A percentile compares a stretch with the other conserved stretches of the same genome.
Conservation (phyloP, 2,797 vertebrate species). For the Valencia hispanica region DNA sequence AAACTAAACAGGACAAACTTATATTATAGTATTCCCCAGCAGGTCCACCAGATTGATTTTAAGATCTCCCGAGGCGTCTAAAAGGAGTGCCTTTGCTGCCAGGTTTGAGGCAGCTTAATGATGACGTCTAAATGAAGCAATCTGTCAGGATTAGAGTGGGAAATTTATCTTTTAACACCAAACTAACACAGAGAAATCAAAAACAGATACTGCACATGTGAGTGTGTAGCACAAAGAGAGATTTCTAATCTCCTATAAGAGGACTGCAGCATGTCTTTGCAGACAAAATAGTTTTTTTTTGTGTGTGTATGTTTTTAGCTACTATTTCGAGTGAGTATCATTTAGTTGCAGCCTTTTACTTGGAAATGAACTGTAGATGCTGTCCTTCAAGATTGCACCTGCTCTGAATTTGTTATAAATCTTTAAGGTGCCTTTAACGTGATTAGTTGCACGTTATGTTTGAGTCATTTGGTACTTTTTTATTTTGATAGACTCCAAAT, state of each 20-base stretch:
- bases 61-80: background rate
- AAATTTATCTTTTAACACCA: background rate
- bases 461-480: conserved; percentile 24
- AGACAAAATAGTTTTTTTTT: background rate
- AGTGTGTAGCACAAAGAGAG: background rate
- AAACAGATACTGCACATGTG: background rate
- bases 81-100: background rate
- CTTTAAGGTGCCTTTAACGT: conserved; percentile 7
- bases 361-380: conserved; percentile 5
- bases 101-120: background rate
- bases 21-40: background rate
- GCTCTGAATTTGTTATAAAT: background rate
- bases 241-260: background rate
- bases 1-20: background rate
- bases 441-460: conserved; percentile 42
- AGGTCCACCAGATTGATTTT: conserved; percentile 4
- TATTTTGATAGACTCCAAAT: conserved; percentile 18
- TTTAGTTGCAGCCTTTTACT: background rate
- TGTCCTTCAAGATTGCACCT: background rate
- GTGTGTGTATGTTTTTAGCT: background rate
- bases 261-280: background rate
- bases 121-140: conserved; percentile 13
- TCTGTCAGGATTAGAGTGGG: background rate
- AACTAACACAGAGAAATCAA: background rate
- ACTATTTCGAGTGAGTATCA: background rate